Base-by-base conservation (phyloP, 2,113 vertebrate genomes). In the Phasianus colchicus region DNA sequence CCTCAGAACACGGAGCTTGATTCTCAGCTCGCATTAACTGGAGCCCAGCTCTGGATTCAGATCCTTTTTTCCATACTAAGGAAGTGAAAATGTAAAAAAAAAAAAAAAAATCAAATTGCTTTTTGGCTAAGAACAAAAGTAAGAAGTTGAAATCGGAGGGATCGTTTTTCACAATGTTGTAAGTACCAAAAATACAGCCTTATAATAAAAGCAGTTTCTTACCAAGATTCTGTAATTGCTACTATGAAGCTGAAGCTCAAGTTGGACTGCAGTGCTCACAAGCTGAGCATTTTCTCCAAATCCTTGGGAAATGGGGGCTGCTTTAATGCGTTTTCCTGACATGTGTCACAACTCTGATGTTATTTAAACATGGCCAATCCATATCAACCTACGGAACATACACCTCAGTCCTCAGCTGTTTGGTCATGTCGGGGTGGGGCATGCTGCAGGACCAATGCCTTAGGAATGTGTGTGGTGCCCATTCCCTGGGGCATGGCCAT, bases 41-140 rank as follows among this genome's bases (percentile, higher is more conserved):
- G 80, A 72, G 65, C 60, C 74, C 4, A 20, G 70, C 0, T 0
- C n/a, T 73, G 78, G 83, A 86, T 84, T 86, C 86, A 88, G 83
- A 92, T 81, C 52, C 52, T 27, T 93, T 94, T 96, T 90, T 91
- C 92, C 93, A 82, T 47, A 42, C 40, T 54, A 69, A 93, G 58
- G 66, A 90, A 82, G 32, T 24, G 58, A 83, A 86, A 77, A 63
- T 34, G 24, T 47, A 22, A 11, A 30, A 54, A 16, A 32, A 52
- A 25, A 16, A 64, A 70, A 52, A 67, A 34, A 20, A 75, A 50
- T 24, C 9, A 61, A 79, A 47, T 24, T 27, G 60, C 10, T 78
- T 65, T 92, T 94, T 92, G 88, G 63, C 76, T 91, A 72, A 94
- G 86, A 84, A 92, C 66, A 93, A 93, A 91, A 90, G 76, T 69